Conservation (phyloP, 2,888 invertebrate genomes). For the Chrysolina americana region DNA sequence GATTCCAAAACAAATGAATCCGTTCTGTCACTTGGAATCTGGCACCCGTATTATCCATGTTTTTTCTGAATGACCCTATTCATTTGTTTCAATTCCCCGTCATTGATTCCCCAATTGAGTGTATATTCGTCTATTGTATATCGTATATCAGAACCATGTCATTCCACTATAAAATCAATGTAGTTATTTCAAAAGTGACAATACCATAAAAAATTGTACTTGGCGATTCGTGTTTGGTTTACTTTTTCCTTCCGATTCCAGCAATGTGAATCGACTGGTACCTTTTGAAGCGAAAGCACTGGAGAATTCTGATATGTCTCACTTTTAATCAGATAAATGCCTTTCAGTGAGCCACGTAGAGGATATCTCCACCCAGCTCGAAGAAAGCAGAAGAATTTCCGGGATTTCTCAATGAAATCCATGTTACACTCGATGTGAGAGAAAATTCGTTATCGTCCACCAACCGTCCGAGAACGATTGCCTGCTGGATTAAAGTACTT, state of each 20-base stretch:
- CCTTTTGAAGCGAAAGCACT: neutral
- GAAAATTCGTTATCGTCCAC: conserved; percentile 6
- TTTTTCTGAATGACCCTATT: too few relatives aligned
- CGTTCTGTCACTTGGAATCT: too few relatives aligned
- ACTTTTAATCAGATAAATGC: conserved; percentile 10
- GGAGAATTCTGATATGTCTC: neutral
- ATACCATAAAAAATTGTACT: too few relatives aligned
- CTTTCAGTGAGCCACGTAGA: neutral
- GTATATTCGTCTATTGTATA: too few relatives aligned
- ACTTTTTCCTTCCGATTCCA: neutral
- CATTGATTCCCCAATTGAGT: too few relatives aligned
- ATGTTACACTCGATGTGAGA: neutral
- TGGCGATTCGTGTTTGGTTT: too few relatives aligned
- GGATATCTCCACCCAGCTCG: neutral
- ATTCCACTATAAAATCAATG: too few relatives aligned
- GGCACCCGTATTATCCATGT: too few relatives aligned
- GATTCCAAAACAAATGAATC: too few relatives aligned
- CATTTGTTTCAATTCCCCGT: too few relatives aligned
- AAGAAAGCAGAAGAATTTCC: neutral
- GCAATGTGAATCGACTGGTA: neutral
- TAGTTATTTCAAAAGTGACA: too few relatives aligned
- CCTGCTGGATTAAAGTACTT: neutral
- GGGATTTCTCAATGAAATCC: conserved; percentile 10
- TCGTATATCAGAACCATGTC: too few relatives aligned
- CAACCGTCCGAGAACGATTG: neutral